A percentile compares a stretch with the other conserved stretches of the same genome.
phyloP scores from a whole-genome alignment of 2,797 vertebrate genomes.

The Labroides dimidiatus region DNA sequence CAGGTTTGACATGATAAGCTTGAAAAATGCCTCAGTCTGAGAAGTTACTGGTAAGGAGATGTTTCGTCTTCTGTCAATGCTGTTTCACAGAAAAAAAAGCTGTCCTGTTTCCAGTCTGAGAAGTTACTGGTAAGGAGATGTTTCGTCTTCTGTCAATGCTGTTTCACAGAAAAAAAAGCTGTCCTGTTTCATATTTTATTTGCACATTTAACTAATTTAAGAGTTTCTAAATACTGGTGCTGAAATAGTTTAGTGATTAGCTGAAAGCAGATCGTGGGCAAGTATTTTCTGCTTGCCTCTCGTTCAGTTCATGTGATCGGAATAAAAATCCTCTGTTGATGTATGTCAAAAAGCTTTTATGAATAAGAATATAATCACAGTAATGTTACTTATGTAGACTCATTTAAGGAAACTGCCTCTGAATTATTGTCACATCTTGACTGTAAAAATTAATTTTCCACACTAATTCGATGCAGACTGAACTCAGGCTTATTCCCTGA shows the following conservation, averaged over 20 bases:
- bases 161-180: neutral
- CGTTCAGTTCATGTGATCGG: neutral
- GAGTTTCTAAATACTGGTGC: too few relatives aligned
- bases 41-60: neutral
- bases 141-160: neutral
- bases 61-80: neutral
- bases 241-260: neutral
- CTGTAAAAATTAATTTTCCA: too few relatives aligned
- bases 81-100: neutral
- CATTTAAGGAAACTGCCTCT: too few relatives aligned
- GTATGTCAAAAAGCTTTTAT: neutral
- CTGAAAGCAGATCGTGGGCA: neutral
- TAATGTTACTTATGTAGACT: too few relatives aligned
- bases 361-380: neutral
- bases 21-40: conserved; percentile 6
- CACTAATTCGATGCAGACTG: too few relatives aligned
- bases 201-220: neutral
- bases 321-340: neutral
- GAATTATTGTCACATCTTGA: too few relatives aligned
- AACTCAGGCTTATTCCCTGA: too few relatives aligned
- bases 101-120: neutral
- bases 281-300: neutral
- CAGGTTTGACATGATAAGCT: conserved; percentile 31
- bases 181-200: neutral
- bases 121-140: neutral